Evolutionary conservation across 2,888 invertebrate genomes (phyloP).

Genomic region (Euclidia mi): DNA sequence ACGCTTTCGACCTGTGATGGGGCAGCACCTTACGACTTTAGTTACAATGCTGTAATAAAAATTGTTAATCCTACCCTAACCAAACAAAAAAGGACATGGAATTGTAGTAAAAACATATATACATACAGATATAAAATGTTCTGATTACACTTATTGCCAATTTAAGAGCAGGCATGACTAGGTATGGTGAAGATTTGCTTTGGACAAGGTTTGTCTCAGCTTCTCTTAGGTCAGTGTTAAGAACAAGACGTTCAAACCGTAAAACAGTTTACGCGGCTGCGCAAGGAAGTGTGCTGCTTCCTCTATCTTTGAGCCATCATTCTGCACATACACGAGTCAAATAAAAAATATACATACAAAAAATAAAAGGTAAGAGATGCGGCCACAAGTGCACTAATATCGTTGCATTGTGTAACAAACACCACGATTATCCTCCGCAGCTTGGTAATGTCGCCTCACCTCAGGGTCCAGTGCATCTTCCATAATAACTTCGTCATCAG

Average conservation of each 20-base stretch:
- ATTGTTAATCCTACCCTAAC: slow-evolving; percentile 80
- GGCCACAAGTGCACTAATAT: slow-evolving; percentile 4
- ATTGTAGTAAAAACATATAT: slow-evolving; percentile 36
- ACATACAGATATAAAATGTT: neutral
- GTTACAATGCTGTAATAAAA: slow-evolving; percentile 86
- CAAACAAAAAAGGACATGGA: slow-evolving; percentile 39
- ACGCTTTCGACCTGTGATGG: slow-evolving; percentile 85
- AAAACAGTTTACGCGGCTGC: neutral
- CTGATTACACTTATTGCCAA: neutral
- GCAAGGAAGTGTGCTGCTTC: neutral
- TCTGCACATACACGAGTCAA: neutral
- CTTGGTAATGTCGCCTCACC: slow-evolving; percentile 73
- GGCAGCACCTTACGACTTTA: slow-evolving; percentile 82
- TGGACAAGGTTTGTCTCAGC: neutral
- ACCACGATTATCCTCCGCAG: slow-evolving; percentile 30
- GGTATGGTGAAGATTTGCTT: neutral
- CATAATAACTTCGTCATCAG: slow-evolving; percentile 82
- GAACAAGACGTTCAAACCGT: neutral
- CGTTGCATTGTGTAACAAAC: slow-evolving; percentile 21
- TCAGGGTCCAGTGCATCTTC: slow-evolving; percentile 82
- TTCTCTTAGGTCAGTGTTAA: neutral
- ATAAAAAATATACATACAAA: neutral
- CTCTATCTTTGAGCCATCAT: neutral
- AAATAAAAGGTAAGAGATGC: neutral
- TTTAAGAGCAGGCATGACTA: neutral